Conservation (phyloP, 2,113 vertebrate species). For the Hystrix brachyura region DNA sequence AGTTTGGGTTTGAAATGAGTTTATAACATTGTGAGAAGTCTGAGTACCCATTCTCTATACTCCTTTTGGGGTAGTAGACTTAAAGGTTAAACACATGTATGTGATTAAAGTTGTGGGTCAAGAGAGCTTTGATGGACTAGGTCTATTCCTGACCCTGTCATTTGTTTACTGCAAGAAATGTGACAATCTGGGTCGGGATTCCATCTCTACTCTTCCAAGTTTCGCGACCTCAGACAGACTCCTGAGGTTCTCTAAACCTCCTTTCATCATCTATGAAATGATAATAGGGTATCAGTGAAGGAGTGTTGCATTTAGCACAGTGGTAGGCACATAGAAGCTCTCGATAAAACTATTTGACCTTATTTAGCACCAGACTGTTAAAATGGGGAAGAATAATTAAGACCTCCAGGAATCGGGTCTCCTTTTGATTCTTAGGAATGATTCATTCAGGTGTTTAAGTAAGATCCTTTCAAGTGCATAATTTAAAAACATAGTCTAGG, state of each 20-base stretch:
- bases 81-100: conserved; percentile 4
- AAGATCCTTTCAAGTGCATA: background rate
- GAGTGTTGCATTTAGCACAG: background rate
- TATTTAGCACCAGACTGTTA: conserved; percentile 5
- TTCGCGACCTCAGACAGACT: background rate
- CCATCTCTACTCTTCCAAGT: background rate
- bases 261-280: background rate
- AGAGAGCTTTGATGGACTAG: background rate
- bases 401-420: background rate
- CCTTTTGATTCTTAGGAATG: background rate
- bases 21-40: background rate
- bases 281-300: background rate
- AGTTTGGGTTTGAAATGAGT: conserved; percentile 26
- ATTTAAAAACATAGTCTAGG: background rate
- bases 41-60: background rate
- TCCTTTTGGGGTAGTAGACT: background rate
- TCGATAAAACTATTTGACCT: background rate
- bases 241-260: background rate
- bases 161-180: background rate
- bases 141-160: background rate
- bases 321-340: background rate
- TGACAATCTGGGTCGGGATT: background rate
- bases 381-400: conserved; percentile 23
- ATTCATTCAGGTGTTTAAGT: background rate
- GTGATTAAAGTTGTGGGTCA: background rate